phyloP scores from a whole-genome alignment of 2,113 vertebrate genomes.

The Mustelus asterias region DNA sequence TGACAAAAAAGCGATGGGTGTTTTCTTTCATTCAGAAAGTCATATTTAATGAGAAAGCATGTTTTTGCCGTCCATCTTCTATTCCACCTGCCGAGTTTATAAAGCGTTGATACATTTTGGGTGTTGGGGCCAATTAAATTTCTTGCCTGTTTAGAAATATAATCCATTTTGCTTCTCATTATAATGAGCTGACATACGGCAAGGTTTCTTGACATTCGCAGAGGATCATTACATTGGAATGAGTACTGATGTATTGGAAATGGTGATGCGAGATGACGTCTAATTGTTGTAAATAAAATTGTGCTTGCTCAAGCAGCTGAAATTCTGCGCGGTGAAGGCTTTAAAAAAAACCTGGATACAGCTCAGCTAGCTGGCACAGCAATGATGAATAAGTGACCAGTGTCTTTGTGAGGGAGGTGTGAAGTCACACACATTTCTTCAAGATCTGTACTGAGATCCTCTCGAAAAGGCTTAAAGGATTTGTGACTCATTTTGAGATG shows the following conservation, averaged over 20 bases:
- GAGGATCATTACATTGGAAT: conserved; percentile 2
- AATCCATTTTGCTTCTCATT: background rate
- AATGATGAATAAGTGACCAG: conserved; percentile 34
- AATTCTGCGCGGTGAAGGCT: background rate
- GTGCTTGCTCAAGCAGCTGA: background rate
- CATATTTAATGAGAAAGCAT: background rate
- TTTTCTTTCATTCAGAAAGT: background rate
- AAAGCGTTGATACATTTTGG: background rate
- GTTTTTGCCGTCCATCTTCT: background rate
- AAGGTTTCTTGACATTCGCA: background rate
- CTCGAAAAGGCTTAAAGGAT: conserved; percentile 42
- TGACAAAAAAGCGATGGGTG: background rate
- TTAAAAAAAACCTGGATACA: background rate
- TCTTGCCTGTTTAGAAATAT: background rate
- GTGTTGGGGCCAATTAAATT: background rate
- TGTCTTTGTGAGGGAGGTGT: conserved; percentile 40
- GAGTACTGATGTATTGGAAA: conserved; percentile 18
- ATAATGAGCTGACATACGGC: background rate
- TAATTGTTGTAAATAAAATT: background rate
- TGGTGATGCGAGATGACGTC: background rate
- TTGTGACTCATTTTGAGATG: conserved; percentile 31
- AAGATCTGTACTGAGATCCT: conserved; percentile 52
- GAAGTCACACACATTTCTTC: conserved; percentile 32
- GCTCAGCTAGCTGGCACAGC: background rate
- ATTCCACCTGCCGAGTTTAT: background rate